Evolutionary conservation across 2,797 vertebrate species (phyloP), one percentile per base, ranked within the genome.

Genomic region (Esox masquinongy): DNA sequence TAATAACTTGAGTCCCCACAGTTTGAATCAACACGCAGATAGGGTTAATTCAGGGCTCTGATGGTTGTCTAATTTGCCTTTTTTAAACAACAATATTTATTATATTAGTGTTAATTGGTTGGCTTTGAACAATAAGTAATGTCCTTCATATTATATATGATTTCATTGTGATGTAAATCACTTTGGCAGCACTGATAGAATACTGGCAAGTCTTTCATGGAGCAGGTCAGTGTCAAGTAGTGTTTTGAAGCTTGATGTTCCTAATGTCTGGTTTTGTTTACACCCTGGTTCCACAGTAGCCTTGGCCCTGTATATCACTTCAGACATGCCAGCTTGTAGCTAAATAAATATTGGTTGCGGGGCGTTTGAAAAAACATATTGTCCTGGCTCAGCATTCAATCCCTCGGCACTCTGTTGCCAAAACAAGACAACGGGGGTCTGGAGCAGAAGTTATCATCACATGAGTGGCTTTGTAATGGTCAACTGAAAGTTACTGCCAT

Each of bases 321-420:
- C 88, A 87, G 81, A 89, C 87, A 68, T 87, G 88, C 88, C 90
- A 90, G 88, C 89, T 90, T 90, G 88, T 89, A 86, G 87, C 84
- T 89, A 90, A 90, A 90, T 90, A 91, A 93, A 92, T 87, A 90
- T 90, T 92, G 88, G 87, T 86, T 51, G 81, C 90, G 85, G 89
- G 91, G 88, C 82, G 74, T 91, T 91, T 90, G 87, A 92, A 92
- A 90, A 92, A 92, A 87, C 91, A 91, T 91, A 92, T 92, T 92
- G 91, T 90, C 87, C 88, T 90, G 91, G 91, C 91, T 90, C 85
- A 22, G 79, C 82, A 8, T 78, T 81, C 75, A 31, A 70, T 83
- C 83, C 84, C 80, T 77, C 81, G 78, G 79, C 82, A 84, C 87
- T 84, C 82, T 78, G 87, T 79, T 90, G 90, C 91, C 91, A 91